A percentile compares a stretch with the other conserved stretches of the same genome.
These are phyloP conservation scores for Chironomus tepperi DNA, from an alignment of 1,140 invertebrate genomes.

Conservation along the genomic window DNA sequence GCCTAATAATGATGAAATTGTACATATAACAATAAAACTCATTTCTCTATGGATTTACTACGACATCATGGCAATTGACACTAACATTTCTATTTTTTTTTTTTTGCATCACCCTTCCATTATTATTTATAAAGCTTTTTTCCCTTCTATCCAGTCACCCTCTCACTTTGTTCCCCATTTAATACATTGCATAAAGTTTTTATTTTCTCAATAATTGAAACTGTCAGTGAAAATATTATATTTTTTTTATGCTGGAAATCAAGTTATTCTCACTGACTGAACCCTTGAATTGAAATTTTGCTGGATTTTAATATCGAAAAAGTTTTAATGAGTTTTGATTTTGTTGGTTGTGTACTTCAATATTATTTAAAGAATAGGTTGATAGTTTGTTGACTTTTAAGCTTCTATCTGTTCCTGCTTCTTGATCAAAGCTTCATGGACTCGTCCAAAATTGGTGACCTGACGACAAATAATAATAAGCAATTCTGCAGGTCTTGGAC, in stretches of 20 bases:
- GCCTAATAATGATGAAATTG: too few species aligned
- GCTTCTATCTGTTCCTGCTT: too few species aligned
- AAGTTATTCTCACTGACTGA: neutral
- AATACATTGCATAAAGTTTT: neutral
- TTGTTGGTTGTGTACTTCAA: too few species aligned
- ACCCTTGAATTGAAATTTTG: neutral
- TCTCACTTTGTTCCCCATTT: too few species aligned
- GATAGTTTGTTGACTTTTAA: too few species aligned
- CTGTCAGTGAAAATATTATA: neutral
- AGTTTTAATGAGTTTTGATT: too few species aligned
- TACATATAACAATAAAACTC: neutral
- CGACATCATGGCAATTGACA: neutral
- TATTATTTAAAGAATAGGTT: too few species aligned
- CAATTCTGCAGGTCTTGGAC: too few species aligned
- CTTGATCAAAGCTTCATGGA: too few species aligned
- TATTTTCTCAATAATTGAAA: conserved; percentile 1
- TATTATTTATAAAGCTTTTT: neutral
- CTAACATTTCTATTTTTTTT: conserved; percentile 1
- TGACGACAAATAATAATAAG: too few species aligned
- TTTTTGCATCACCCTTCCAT: neutral
- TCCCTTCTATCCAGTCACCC: neutral
- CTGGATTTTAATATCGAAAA: too few species aligned
- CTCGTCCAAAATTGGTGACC: too few species aligned
- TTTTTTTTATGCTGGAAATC: neutral
- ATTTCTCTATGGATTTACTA: neutral